These are phyloP conservation scores for Drosophila kambysellisi DNA, from an alignment of 2,888 invertebrate genomes.

Conservation along the genomic window DNA sequence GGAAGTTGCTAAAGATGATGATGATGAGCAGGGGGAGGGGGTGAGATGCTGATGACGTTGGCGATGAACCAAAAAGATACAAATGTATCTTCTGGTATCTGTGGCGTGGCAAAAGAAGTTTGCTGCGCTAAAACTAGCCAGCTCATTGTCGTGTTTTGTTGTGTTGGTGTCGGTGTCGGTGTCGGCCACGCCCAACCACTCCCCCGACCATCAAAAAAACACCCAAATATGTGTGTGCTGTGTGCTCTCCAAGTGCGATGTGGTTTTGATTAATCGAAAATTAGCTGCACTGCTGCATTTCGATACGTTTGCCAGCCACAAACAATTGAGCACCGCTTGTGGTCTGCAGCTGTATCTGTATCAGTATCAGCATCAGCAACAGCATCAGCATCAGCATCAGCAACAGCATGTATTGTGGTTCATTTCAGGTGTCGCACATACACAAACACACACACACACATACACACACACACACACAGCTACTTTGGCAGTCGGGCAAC, in stretches of 20 bases:
- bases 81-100: slow-evolving; percentile 42
- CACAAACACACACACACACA: neutral
- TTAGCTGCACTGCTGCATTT: slow-evolving; percentile 48
- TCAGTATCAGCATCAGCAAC: neutral
- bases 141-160: slow-evolving; percentile 52
- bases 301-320: slow-evolving; percentile 33
- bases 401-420: slow-evolving; percentile 44
- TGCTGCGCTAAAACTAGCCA: slow-evolving; percentile 58
- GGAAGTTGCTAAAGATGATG: slow-evolving; percentile 1
- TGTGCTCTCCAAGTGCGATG: slow-evolving; percentile 18
- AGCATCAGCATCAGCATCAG: neutral
- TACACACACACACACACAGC: neutral
- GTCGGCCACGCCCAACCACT: slow-evolving; percentile 48
- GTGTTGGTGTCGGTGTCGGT: slow-evolving; percentile 23
- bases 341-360: slow-evolving; percentile 29
- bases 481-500: slow-evolving; percentile 13
- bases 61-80: slow-evolving; percentile 52
- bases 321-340: slow-evolving; percentile 37
- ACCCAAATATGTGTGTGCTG: neutral
- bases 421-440: slow-evolving; percentile 59
- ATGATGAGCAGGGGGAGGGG: slow-evolving; percentile 10
- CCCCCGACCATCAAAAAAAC: neutral
- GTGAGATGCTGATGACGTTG: slow-evolving; percentile 13
- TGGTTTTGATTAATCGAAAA: slow-evolving; percentile 59
- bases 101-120: slow-evolving; percentile 33